These are phyloP conservation scores for Acromyrmex echinatior DNA, from an alignment of 1,140 invertebrate species.

Conservation along the genomic window DNA sequence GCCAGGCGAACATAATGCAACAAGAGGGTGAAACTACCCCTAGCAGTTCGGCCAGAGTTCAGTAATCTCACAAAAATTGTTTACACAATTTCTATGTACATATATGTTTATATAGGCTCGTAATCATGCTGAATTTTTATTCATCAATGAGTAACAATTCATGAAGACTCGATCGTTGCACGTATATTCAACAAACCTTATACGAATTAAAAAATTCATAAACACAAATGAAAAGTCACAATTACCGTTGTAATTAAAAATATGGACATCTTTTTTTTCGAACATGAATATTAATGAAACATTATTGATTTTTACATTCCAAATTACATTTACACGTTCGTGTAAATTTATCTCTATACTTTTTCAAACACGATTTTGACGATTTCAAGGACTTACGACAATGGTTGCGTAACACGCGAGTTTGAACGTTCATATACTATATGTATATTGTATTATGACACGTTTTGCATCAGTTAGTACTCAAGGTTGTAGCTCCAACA, in stretches of 20 bases:
- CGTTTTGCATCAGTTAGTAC: no score
- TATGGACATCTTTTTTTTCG: not conserved
- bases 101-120: not conserved
- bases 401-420: not conserved
- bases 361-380: not conserved
- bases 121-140: not conserved
- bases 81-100: not conserved
- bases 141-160: not conserved
- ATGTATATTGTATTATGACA: no score
- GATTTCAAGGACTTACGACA: not conserved
- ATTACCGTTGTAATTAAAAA: not conserved
- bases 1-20: slow-evolving; percentile 76
- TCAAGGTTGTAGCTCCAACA: no score
- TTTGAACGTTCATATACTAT: not conserved
- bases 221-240: not conserved
- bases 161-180: not conserved
- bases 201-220: not conserved
- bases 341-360: not conserved
- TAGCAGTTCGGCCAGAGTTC: slow-evolving; percentile 30
- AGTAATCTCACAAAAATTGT: slow-evolving; percentile 38
- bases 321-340: not conserved
- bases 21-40: slow-evolving; percentile 58
- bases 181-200: not conserved
- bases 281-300: not conserved
- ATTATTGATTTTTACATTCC: not conserved